These are phyloP conservation scores for Bacillus rossius DNA, from an alignment of 1,140 invertebrate species.

Conservation along the genomic window DNA sequence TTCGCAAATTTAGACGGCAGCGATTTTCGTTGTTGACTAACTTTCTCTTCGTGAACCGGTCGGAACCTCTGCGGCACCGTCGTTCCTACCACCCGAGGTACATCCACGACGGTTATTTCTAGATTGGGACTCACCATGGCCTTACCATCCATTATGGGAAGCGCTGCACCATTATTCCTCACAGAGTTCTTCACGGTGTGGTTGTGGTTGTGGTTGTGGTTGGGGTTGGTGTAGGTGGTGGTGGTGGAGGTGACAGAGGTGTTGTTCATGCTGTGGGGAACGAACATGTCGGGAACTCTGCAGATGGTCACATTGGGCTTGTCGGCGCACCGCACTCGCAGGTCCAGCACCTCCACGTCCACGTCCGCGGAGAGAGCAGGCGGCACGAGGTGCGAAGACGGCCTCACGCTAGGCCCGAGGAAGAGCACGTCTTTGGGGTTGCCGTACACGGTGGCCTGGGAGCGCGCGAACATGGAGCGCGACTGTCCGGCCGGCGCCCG, in stretches of 20 bases:
- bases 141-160: constrained; percentile 25
- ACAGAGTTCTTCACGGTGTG: constrained; percentile 37
- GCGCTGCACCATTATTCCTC: constrained; percentile 36
- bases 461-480: constrained; percentile 54
- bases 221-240: constrained; percentile 13
- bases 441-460: constrained; percentile 46
- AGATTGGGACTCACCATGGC: constrained; percentile 48
- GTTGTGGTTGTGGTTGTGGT: constrained; percentile 36
- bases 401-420: background rate
- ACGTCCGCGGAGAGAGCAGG: background rate
- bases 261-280: constrained; percentile 26
- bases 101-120: constrained; percentile 53
- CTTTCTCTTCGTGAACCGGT: background rate
- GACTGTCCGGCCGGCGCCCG: constrained; percentile 40
- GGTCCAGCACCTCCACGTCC: constrained; percentile 12
- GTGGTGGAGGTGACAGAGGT: background rate
- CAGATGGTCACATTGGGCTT: constrained; percentile 8
- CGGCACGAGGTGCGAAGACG: background rate
- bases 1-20: background rate
- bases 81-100: constrained; percentile 25
- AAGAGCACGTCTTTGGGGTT: constrained; percentile 17
- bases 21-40: background rate
- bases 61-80: background rate
- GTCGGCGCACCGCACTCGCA: constrained; percentile 6
- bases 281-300: background rate